These are phyloP conservation scores for Arctocebus calabarensis DNA, from an alignment of 2,797 vertebrate species.

Conservation along the genomic window DNA sequence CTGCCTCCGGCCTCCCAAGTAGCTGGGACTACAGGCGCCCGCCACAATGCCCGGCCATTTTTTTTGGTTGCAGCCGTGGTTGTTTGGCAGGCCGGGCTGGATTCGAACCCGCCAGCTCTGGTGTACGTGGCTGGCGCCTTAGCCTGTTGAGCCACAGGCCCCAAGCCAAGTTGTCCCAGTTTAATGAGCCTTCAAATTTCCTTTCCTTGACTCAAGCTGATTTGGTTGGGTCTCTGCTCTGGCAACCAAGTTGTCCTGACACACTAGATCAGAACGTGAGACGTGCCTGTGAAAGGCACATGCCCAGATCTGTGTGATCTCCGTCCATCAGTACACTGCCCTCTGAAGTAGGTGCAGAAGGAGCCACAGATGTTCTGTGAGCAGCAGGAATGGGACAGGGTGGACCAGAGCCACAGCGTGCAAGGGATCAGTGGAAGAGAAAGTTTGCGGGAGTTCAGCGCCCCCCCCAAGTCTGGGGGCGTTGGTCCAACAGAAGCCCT, in stretches of 20 bases:
- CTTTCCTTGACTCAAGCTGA: not conserved
- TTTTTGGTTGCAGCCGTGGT: no score
- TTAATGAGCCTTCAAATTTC: not conserved
- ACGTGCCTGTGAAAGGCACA: not conserved
- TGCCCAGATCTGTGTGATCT: no score
- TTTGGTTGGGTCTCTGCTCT: not conserved
- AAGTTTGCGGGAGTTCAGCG: not conserved
- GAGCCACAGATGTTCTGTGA: not conserved
- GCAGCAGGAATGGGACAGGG: not conserved
- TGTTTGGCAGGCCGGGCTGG: no score
- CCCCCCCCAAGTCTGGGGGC: not conserved
- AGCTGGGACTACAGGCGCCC: no score
- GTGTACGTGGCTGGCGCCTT: no score
- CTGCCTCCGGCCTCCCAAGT: no score
- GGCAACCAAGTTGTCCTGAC: not conserved
- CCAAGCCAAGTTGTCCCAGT: no score
- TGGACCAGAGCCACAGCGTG: not conserved
- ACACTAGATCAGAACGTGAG: not conserved
- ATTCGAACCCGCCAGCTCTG: no score
- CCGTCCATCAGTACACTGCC: accelerated
- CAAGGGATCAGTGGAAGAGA: no score
- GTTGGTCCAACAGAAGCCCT: not conserved
- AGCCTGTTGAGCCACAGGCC: no score
- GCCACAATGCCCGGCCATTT: no score
- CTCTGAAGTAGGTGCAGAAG: not conserved